Percentiles rank a stretch among this genome's conserved stretches.
phyloP scores from a whole-genome alignment of 2,113 vertebrate species.

The Colossoma macropomum region DNA sequence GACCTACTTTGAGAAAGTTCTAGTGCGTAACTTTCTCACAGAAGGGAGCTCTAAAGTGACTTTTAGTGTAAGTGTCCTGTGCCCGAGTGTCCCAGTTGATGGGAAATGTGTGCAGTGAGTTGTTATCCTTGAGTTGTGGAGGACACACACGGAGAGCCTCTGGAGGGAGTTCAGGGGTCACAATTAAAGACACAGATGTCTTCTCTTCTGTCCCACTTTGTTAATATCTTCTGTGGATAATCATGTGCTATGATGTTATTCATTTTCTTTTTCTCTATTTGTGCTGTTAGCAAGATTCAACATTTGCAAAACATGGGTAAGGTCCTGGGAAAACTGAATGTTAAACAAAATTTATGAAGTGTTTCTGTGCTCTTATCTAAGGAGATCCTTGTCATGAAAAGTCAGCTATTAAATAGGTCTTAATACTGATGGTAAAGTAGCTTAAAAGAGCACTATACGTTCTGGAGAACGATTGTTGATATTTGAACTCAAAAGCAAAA shows the following conservation, averaged over 20 bases:
- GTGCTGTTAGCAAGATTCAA: not conserved
- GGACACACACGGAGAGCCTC: not conserved
- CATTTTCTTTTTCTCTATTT: not conserved
- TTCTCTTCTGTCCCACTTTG: not conserved
- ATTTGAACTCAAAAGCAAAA: too few relatives aligned
- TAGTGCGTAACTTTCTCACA: constrained; percentile 40
- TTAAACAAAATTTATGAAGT: too few relatives aligned
- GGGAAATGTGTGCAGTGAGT: constrained; percentile 7
- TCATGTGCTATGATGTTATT: not conserved
- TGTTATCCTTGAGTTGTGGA: constrained; percentile 10
- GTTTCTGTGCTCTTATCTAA: too few relatives aligned
- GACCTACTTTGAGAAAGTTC: constrained; percentile 45
- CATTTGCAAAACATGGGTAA: too few relatives aligned
- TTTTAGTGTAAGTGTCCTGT: constrained; percentile 35
- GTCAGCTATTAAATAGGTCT: too few relatives aligned
- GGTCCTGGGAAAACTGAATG: too few relatives aligned
- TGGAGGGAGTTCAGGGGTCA: constrained; percentile 16
- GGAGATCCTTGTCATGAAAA: too few relatives aligned
- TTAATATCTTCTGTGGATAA: not conserved
- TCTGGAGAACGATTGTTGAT: too few relatives aligned
- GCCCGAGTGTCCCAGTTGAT: constrained; percentile 36
- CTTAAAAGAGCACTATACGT: too few relatives aligned
- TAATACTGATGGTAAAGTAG: too few relatives aligned
- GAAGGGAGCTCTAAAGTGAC: constrained; percentile 25
- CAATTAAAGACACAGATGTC: not conserved